Evolutionary conservation across 2,113 vertebrate species (phyloP), one percentile per base, ranked within the genome.

Genomic region (Petrocephalus zakoni): DNA sequence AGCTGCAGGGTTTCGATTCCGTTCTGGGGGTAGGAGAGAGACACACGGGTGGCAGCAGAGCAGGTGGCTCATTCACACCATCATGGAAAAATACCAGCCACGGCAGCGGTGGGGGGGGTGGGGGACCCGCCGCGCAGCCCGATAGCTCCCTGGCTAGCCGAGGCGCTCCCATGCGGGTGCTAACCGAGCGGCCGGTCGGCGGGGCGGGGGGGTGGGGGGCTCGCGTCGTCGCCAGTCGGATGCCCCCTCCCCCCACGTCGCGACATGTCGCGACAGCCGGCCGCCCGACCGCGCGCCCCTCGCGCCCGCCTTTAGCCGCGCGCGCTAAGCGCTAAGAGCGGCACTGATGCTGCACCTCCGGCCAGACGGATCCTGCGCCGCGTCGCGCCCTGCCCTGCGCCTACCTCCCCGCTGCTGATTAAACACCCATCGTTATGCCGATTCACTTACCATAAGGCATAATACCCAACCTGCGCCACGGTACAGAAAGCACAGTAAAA

Each of bases 41-140:
- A 29, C n/a, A 64, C 61, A 64, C 61, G 61, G 61, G 61, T 25
- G 11, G 61, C 61, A 29, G 10, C 61, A 3, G 10, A 68, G 25
- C 61, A 68, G 61, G 61, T 68, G n/a, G 25, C 61, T 68, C 61
- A 68, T 29, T 68, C 61, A 29, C 61, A 68, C n/a, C 61, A 29
- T 68, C 61, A 68, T 68, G 61, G 61, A 68, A 68, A 68, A 68
- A 68, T 68, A 68, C 61, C 61, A 68, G 61, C 61, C 61, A 68
- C 61, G 61, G 29, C 61, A 0, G 25, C 61, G 25, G 29, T 13
- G 22, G 56, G 21, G 19, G 56, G 55, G 61, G n/a, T 9, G 61
- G 58, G 51, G 51, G 7, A 9, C 51, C 1, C 7, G 51, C 51
- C 9, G 4, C 1, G 15, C 72, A 37, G 72, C 4, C 72, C 37